A percentile compares a stretch with the other conserved stretches of the same genome.
Evolutionary conservation across 1,140 invertebrate species (phyloP).

Genomic region (Drosophila auraria): DNA sequence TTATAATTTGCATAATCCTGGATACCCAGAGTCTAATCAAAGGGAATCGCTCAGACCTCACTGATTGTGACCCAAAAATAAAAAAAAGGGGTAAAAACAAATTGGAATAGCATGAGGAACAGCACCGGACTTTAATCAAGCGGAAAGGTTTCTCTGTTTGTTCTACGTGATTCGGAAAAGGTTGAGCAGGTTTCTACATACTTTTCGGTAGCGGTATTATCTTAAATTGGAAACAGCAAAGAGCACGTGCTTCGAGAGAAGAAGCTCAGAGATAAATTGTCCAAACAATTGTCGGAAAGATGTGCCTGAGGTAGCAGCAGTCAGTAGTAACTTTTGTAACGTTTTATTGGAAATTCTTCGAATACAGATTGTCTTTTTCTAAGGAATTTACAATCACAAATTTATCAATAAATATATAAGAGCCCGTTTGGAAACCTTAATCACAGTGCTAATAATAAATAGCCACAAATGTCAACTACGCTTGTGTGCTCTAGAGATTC

Average conservation of each 20-base stretch:
- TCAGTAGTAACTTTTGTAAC: not conserved
- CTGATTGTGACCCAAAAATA: conserved; percentile 35
- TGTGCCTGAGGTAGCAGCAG: not conserved
- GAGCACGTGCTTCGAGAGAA: conserved; percentile 28
- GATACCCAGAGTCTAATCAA: conserved; percentile 19
- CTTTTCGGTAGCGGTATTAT: conserved; percentile 21
- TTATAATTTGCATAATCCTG: conserved; percentile 36
- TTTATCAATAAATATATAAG: conserved; percentile 12
- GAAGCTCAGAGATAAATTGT: conserved; percentile 27
- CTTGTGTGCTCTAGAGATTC: conserved; percentile 19
- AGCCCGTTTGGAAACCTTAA: conserved; percentile 4
- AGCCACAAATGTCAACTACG: conserved; percentile 29
- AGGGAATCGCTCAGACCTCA: conserved; percentile 2
- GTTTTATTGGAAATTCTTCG: not conserved
- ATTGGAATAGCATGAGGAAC: conserved; percentile 8
- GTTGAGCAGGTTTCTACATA: conserved; percentile 26
- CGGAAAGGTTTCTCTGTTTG: conserved; percentile 47
- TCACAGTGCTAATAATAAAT: conserved; percentile 21
- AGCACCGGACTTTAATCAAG: conserved; percentile 35
- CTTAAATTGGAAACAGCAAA: conserved; percentile 28
- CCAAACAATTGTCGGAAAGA: conserved; percentile 13
- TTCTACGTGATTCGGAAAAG: conserved; percentile 48
- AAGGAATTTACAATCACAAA: not conserved
- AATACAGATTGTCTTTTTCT: not conserved
- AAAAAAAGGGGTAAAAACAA: conserved; percentile 16